Evolutionary conservation across 2,888 invertebrate species (phyloP).

Genomic region (Synanthedon andrenaeformis): DNA sequence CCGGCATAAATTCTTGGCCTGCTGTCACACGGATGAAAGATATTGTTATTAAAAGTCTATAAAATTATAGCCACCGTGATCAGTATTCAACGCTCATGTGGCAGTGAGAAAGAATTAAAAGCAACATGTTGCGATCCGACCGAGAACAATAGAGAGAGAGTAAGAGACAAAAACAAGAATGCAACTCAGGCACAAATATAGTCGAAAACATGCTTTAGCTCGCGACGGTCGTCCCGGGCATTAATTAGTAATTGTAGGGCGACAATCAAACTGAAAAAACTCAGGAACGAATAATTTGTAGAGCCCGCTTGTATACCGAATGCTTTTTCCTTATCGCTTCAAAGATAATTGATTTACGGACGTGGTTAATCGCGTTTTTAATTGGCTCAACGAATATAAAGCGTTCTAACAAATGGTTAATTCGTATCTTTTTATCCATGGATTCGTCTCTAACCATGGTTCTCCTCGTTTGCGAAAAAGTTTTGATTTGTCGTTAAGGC

Average conservation of each 20-base stretch:
- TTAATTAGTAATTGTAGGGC: constrained; percentile 62
- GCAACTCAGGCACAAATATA: constrained; percentile 35
- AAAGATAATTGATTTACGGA: neutral
- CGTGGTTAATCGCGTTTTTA: neutral
- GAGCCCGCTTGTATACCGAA: neutral
- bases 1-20: neutral
- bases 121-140: constrained; percentile 58
- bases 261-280: constrained; percentile 29
- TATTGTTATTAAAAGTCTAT: neutral
- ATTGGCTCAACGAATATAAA: neutral
- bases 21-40: neutral
- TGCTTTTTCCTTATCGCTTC: neutral
- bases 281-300: constrained; percentile 12
- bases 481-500: constrained; percentile 46
- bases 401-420: neutral
- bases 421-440: constrained; percentile 28
- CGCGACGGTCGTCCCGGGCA: constrained; percentile 24
- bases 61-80: constrained; percentile 16
- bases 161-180: constrained; percentile 47
- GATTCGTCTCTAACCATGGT: constrained; percentile 57
- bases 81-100: constrained; percentile 58
- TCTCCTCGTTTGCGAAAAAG: constrained; percentile 65
- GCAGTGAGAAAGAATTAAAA: constrained; percentile 64
- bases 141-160: constrained; percentile 61
- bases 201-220: constrained; percentile 35